Evolutionary conservation across 2,888 invertebrate genomes (phyloP), one percentile per base, ranked within the genome.

Genomic region (Cerceris ruficornis): DNA sequence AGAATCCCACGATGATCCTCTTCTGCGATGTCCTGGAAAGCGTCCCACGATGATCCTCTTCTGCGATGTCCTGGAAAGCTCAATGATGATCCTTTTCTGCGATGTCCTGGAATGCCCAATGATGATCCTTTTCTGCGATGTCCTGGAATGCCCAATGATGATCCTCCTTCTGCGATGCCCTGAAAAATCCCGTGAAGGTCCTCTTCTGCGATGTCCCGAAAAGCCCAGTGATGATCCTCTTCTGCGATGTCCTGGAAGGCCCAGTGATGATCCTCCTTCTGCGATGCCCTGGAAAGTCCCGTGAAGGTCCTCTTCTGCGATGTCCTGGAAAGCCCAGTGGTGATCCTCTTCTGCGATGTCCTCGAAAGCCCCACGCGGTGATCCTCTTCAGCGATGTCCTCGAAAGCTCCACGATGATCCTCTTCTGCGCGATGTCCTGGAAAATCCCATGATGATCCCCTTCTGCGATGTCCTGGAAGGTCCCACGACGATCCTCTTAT

Each of bases 121-220:
- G 68, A 59, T 49, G 14, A 8, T 9, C 42, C 14, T 39, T 1
- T 46, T 43, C 17, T 52, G 9, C 7, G 28, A 59, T 1, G 13
- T 50, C 17, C 2, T 28, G 2, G 28, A 1, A 28, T 2, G 28
- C 4, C 28, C 28, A 1, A 28, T 4, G 28, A 28, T 28, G 28
- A 28, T 28, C 28, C 28, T 28, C 28, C 28, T 61, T 28, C 60
- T 9, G 6, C 60, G 60, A 61, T 8, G 60, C 17, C 70, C 57
- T 7, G 39, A 5, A 17, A 57, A 2, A n/a, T 50, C 50, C 50
- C 50, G 2, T n/a, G 50, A 13, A 2, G 11, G 54, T 83, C 82
- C 80, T 39, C 17, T 50, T 43, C 64, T 42, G 15, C 60, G 43
- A 42, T 4, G 60, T 28, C 28, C 28, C 4, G 28, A 4, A 28